Percentiles rank a stretch among this genome's conserved stretches.
These are phyloP conservation scores for Enteromius trimaculatus DNA, from an alignment of 2,797 vertebrate genomes.

Conservation along the genomic window DNA sequence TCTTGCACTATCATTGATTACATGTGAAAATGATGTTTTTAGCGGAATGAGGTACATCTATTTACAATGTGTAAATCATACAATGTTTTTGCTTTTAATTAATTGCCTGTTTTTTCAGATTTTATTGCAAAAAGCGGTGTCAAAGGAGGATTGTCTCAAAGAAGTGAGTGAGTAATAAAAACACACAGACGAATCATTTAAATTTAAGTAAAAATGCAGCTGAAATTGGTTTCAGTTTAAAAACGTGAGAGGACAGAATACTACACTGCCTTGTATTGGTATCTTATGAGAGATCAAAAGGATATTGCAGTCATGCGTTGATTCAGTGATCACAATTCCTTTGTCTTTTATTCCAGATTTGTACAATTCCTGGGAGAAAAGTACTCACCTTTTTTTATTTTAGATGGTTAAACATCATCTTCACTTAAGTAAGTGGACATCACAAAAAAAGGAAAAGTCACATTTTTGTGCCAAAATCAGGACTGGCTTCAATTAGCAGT, in stretches of 20 bases:
- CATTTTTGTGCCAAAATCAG: conserved; percentile 23
- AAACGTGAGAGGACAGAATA: conserved; percentile 28
- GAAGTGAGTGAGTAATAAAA: background rate
- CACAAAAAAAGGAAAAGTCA: background rate
- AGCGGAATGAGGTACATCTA: background rate
- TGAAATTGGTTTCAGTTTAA: conserved; percentile 27
- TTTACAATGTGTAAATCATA: background rate
- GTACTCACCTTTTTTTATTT: background rate
- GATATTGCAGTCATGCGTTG: conserved; percentile 33
- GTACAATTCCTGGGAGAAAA: background rate
- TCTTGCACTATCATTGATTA: background rate
- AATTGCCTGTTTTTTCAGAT: background rate
- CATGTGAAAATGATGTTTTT: background rate
- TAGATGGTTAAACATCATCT: conserved; percentile 17
- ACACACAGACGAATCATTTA: background rate
- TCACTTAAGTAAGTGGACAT: conserved; percentile 29
- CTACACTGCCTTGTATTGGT: background rate
- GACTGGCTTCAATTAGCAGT: conserved; percentile 5
- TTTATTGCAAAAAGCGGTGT: background rate
- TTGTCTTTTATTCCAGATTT: conserved; percentile 8
- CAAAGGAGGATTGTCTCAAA: background rate
- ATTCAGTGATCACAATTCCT: background rate
- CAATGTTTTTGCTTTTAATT: background rate
- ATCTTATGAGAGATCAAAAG: conserved; percentile 34
- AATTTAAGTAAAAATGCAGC: conserved; percentile 23